Evolutionary conservation across 2,113 vertebrate genomes (phyloP), one percentile per base, ranked within the genome.

Genomic region (Pangasianodon gigas): DNA sequence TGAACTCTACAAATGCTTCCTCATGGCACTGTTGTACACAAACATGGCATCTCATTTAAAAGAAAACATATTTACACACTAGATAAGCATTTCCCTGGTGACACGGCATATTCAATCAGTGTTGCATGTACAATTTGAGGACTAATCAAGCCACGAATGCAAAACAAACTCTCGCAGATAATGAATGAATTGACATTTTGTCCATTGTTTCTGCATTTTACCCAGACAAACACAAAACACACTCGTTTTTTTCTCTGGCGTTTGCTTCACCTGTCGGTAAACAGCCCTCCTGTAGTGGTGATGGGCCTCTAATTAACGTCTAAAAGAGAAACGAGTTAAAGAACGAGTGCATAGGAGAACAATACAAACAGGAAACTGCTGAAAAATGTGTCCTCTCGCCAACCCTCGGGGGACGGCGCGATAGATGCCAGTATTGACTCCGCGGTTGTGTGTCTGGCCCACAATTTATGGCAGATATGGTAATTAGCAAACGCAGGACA

Each of bases 401-500:
- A 52, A 80, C 77, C 88, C 91, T 26, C 75, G 26, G 89, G 89
- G 89, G 74, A 84, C 82, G 54, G 6, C 56, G 67, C 89, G 84
- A 69, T 89, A 89, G 74, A 89, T 87, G 89, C 75, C 91, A 87
- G 85, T 81, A 86, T 92, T 19, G 71, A 88, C 79, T 54, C 52
- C 54, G n/a, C 44, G 84, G n/a, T 58, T 84, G 85, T 86, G 89
- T 79, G 86, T 84, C 80, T 54, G 80, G 54, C 11, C 81, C 65
- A 44, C 95, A 95, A 95, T 96, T 96, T 96, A 96, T 96, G 95
- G 96, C 95, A 96, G 96, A 96, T 96, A 96, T 96, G 94, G 94
- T 96, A 96, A 96, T 96, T 96, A 96, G 95, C 93, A 94, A 94
- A 95, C 94, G 95, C 94, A 95, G 95, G 95, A 96, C 95, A 92